Evolutionary conservation across 1,140 invertebrate species (phyloP).

Genomic region (Hetaerina americana): DNA sequence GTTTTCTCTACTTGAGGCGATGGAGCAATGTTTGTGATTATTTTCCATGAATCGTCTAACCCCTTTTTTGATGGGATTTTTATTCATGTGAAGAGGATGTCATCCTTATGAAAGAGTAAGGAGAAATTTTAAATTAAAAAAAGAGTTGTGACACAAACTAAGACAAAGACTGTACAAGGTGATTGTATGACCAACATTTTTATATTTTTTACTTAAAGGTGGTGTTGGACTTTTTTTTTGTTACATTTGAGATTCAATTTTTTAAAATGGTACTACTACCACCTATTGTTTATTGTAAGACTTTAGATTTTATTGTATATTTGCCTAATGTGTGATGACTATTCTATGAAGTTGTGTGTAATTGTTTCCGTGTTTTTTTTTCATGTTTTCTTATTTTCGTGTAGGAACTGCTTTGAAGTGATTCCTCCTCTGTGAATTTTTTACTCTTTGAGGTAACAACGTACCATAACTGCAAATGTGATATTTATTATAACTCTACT

Average conservation of each 20-base stretch:
- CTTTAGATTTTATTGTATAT: background rate
- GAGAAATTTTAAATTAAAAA: too few species aligned
- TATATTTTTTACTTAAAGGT: constrained; percentile 1
- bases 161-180: background rate
- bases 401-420: too few species aligned
- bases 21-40: too few species aligned
- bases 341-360: background rate
- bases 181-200: background rate
- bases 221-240: background rate
- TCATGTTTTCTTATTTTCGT: too few species aligned
- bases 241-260: background rate
- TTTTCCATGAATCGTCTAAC: too few species aligned
- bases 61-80: too few species aligned
- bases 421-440: background rate
- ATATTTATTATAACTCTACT: too few species aligned
- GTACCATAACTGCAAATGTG: too few species aligned
- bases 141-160: too few species aligned
- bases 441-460: background rate
- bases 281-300: background rate
- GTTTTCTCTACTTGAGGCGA: too few species aligned
- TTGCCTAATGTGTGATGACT: background rate
- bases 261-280: background rate
- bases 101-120: too few species aligned
- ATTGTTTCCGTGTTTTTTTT: background rate
- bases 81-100: too few species aligned